Conservation (phyloP, 2,888 invertebrate species). For the Hydrotaea cyrtoneurina region DNA sequence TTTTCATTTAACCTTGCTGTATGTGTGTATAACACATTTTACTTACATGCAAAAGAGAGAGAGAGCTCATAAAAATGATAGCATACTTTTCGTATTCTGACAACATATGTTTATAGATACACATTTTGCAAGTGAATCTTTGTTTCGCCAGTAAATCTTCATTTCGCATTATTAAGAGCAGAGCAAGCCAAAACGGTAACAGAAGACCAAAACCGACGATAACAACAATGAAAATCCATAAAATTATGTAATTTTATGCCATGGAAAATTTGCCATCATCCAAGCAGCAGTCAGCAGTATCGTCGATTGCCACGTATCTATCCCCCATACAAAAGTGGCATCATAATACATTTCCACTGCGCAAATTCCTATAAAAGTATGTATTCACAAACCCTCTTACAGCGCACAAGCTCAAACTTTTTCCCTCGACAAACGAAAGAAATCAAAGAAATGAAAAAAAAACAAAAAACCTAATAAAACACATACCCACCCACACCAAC, state of each 20-base stretch:
- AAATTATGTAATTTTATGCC: conserved; percentile 26
- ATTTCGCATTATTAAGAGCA: background rate
- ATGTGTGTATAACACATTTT: too few species aligned
- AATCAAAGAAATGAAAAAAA: background rate
- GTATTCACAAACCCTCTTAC: conserved; percentile 79
- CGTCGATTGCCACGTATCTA: background rate
- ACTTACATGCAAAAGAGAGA: too few species aligned
- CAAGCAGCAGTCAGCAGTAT: background rate
- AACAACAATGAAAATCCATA: background rate
- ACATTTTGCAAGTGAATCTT: background rate
- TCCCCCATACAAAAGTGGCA: conserved; percentile 11
- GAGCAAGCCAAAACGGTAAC: background rate
- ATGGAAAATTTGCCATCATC: background rate
- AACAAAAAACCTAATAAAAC: background rate
- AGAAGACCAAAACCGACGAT: too few species aligned
- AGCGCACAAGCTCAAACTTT: conserved; percentile 78
- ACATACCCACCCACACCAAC: background rate
- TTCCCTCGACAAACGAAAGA: conserved; percentile 69
- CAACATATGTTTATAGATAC: background rate
- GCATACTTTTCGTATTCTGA: conserved; percentile 13
- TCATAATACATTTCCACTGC: conserved; percentile 73
- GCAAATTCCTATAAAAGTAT: conserved; percentile 80
- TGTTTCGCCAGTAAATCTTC: background rate
- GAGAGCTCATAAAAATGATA: too few species aligned
- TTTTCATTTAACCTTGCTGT: too few species aligned